phyloP scores from a whole-genome alignment of 2,888 invertebrate species.

The Drosophila birchii region DNA sequence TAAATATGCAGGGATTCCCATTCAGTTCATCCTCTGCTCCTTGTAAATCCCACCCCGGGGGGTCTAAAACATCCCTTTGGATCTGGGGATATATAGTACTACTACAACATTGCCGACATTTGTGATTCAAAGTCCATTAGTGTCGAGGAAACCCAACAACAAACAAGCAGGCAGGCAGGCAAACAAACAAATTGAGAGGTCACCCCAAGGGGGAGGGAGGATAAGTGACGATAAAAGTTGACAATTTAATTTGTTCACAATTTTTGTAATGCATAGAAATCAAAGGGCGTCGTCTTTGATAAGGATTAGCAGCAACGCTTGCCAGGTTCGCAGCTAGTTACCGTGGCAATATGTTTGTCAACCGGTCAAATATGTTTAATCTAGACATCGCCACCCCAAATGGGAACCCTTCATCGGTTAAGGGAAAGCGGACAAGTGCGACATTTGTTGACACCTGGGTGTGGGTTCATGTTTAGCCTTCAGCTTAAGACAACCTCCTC shows the following conservation, averaged over 20 bases:
- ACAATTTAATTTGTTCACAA: conserved; percentile 78
- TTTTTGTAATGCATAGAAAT: conserved; percentile 53
- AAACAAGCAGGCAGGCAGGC: conserved; percentile 17
- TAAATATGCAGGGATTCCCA: conserved; percentile 62
- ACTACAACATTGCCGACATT: conserved; percentile 52
- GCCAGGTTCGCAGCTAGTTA: conserved; percentile 27
- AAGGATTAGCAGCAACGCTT: conserved; percentile 68
- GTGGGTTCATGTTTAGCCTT: conserved; percentile 60
- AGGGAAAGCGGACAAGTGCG: conserved; percentile 67
- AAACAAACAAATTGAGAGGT: conserved; percentile 62
- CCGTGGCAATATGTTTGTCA: conserved; percentile 67
- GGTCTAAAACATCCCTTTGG: conserved; percentile 36
- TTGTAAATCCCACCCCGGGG: conserved; percentile 65
- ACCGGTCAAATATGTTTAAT: conserved; percentile 67
- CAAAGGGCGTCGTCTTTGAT: conserved; percentile 59
- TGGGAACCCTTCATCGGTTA: conserved; percentile 2
- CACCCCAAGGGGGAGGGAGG: conserved; percentile 19
- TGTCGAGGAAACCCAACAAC: conserved; percentile 60
- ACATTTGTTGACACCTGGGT: conserved; percentile 75
- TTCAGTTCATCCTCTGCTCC: not conserved
- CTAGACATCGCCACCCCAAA: conserved; percentile 19
- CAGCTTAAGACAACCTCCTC: conserved; percentile 70
- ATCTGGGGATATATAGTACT: conserved; percentile 3
- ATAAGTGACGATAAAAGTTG: conserved; percentile 62
- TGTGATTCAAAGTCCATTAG: conserved; percentile 76